Percentiles rank a stretch among this genome's conserved stretches.
These are phyloP conservation scores for Metopia argyrocephala DNA, from an alignment of 2,888 invertebrate species.

Conservation along the genomic window DNA sequence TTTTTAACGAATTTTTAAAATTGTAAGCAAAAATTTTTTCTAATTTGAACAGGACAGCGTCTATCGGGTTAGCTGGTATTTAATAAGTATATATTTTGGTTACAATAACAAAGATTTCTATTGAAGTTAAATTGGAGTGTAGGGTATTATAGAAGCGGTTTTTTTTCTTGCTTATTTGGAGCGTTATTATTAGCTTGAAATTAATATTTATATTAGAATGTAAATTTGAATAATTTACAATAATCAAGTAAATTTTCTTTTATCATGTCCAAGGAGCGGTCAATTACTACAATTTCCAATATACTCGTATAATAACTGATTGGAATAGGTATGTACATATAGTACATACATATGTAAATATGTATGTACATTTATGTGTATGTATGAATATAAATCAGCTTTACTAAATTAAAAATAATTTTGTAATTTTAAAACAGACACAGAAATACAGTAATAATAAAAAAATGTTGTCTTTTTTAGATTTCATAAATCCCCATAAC, in stretches of 20 bases:
- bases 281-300: not conserved
- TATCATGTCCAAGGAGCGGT: constrained; percentile 4
- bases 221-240: not conserved
- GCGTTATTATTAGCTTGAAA: not conserved
- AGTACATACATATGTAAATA: too few relatives aligned
- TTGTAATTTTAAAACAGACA: not conserved
- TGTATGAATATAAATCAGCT: constrained; percentile 22
- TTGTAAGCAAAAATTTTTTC: too few relatives aligned
- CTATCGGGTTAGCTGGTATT: too few relatives aligned
- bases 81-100: too few relatives aligned
- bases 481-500: constrained; percentile 32
- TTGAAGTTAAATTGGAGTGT: too few relatives aligned
- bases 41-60: too few relatives aligned
- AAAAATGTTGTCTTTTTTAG: not conserved
- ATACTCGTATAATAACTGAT: too few relatives aligned
- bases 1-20: too few relatives aligned
- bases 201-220: not conserved
- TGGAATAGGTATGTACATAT: too few relatives aligned
- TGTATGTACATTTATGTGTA: not conserved
- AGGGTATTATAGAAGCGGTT: too few relatives aligned
- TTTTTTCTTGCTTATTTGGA: too few relatives aligned
- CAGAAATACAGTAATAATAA: not conserved
- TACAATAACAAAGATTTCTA: too few relatives aligned
- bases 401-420: constrained; percentile 5
- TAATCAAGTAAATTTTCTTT: not conserved